Conservation (phyloP, 2,797 vertebrate species). For the Furcifer pardalis region DNA sequence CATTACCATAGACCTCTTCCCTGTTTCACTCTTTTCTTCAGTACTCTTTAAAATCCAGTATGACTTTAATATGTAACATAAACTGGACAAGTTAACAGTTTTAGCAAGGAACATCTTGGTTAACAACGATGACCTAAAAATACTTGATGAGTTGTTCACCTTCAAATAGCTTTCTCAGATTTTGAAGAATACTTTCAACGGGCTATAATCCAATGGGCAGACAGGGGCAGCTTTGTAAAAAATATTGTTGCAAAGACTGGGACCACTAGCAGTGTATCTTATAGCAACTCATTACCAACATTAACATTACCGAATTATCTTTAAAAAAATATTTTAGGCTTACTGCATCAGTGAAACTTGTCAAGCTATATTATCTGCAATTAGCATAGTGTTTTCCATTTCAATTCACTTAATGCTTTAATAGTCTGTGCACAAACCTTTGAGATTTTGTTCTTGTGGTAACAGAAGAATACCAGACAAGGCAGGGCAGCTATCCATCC, state of each 20-base stretch:
- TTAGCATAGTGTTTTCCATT: background rate
- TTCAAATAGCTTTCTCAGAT: background rate
- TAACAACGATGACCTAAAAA: background rate
- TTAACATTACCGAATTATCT: background rate
- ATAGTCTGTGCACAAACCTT: background rate
- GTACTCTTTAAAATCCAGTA: background rate
- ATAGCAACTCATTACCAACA: background rate
- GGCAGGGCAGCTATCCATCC: background rate
- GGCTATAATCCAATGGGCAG: background rate
- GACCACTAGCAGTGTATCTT: background rate
- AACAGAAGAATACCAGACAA: background rate
- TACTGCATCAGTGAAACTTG: background rate
- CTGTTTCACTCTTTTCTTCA: background rate
- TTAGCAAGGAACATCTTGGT: background rate
- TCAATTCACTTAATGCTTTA: background rate
- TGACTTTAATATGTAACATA: background rate
- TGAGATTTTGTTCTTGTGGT: background rate
- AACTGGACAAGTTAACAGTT: too few relatives aligned
- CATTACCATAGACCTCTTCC: background rate
- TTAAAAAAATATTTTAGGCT: background rate
- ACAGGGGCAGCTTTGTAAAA: too few relatives aligned
- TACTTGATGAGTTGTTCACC: background rate
- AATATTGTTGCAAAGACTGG: background rate
- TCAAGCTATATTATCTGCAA: background rate
- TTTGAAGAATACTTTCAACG: background rate